A percentile compares a stretch with the other conserved stretches of the same genome.
Evolutionary conservation across 2,113 vertebrate genomes (phyloP).

Genomic region (Phalacrocorax pelagicus): DNA sequence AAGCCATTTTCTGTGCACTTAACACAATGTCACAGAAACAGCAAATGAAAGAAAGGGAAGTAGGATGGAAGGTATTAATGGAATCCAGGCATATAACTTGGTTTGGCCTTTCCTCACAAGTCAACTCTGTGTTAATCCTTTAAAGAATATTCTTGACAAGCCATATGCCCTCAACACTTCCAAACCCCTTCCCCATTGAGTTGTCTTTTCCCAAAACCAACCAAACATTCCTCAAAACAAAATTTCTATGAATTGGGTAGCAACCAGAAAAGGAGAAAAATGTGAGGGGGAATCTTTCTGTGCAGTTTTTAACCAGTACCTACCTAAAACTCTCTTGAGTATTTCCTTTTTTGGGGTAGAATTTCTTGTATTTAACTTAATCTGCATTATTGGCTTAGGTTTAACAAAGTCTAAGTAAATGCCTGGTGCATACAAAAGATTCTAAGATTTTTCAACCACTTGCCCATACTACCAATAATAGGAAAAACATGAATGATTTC

Average conservation of each 20-base stretch:
- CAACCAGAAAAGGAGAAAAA: neutral
- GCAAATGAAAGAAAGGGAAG: neutral
- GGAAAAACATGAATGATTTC: neutral
- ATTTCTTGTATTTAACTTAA: neutral
- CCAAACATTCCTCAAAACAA: neutral
- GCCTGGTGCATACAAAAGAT: neutral
- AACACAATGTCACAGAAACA: neutral
- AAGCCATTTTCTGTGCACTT: neutral
- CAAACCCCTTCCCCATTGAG: neutral
- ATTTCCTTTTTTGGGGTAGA: neutral
- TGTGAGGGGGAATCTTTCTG: neutral
- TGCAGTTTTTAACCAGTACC: neutral
- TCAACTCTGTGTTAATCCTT: neutral
- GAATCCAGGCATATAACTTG: neutral
- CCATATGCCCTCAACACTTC: neutral
- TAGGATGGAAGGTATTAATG: neutral
- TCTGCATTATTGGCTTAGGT: neutral
- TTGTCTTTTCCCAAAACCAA: neutral
- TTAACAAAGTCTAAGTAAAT: neutral
- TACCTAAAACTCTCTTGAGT: neutral
- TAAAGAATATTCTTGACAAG: neutral
- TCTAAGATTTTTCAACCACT: neutral
- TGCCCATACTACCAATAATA: neutral
- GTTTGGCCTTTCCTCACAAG: neutral
- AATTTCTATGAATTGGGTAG: neutral